Evolutionary conservation across 2,888 invertebrate species (phyloP), one percentile per base, ranked within the genome.

Genomic region (Drosophila demipolita): DNA sequence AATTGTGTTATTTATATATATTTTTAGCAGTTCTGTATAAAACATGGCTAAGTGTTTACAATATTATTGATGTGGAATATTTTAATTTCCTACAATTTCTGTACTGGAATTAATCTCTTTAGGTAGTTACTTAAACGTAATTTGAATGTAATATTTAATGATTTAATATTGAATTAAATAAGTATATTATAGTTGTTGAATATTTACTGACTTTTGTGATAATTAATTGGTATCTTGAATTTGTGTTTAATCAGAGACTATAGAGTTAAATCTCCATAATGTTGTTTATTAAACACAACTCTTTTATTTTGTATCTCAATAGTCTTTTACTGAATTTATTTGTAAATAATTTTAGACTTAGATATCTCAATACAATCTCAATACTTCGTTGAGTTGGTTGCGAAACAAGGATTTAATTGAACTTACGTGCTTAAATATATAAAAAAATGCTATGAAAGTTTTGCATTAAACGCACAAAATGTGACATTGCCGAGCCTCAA

Each of bases 401-500:
- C 49, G 55, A 67, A 57, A 49, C 20, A 35, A 48, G 20, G 40
- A 69, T 67, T 57, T 67, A 57, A 68, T 75, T 60, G 66, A 35
- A 73, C 42, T 60, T 59, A 62, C 66, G 35, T 38, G 33, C 58
- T 53, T 45, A 45, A 23, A 23, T 17, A 29, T 29, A n/a, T 50
- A 26, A n/a, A 26, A 26, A 60, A 69, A 61, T 29, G 73, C 58
- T 35, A 76, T 64, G 66, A 64, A 87, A 78, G 66, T 76, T 76
- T 67, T 83, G 69, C 63, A 80, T 57, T 65, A 45, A 42, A 61
- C 61, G 15, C 80, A 80, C 80, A 82, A 83, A 85, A 71, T 71
- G 76, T 77, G 82, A 86, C 79, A 76, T 72, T 65, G 80, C 59
- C 69, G 69, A 79, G 68, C 74, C 83, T 70, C 75, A 75, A 75